Evolutionary conservation across 1,140 invertebrate species (phyloP), one percentile per base, ranked within the genome.

Genomic region (Scaptomyza graminum): DNA sequence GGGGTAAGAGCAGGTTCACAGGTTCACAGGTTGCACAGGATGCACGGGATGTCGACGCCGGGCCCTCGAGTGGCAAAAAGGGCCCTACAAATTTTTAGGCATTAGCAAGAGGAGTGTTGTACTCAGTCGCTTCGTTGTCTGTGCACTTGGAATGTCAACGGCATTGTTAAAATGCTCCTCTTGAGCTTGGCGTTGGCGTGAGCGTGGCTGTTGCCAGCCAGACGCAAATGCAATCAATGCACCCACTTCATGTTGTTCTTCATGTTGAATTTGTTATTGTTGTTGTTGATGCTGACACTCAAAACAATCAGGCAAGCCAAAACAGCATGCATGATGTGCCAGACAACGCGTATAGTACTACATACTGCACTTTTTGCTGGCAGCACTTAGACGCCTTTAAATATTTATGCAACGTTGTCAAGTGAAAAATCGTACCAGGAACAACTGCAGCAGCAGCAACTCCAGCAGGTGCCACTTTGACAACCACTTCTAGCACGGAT

Each of bases 281-380:
- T 43, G 54, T 31, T 18, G 39, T 68, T 68, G 57, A 57, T 61
- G 52, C 67, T 66, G 71, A 81, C 74, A 81, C 66, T 78, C 67
- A 68, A 87, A 87, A 87, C 82, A 87, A 87, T 87, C 78, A 88
- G 83, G 52, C 39, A 63, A 62, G 59, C 37, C 71, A 82, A 84
- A 85, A 82, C 82, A 82, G 82, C 82, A 87, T 87, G 83, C 80
- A 77, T 88, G 78, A 87, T 87, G 83, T 82, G 77, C 61, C 76
- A 62, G 72, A 83, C 69, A 34, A 41, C 49, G 63, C 69, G 22
- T 31, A 34, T 34, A 34, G 8, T 34, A 2, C 31, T 60, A 67
- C 78, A 82, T 34, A 2, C 31, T 60, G 71, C 78, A 82, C 78
- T 87, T 78, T 82, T 87, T 82, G 66, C 60, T 65, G 66, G 82